Base-by-base conservation (phyloP, 2,888 invertebrate genomes). In the Napeogenes inachia region DNA sequence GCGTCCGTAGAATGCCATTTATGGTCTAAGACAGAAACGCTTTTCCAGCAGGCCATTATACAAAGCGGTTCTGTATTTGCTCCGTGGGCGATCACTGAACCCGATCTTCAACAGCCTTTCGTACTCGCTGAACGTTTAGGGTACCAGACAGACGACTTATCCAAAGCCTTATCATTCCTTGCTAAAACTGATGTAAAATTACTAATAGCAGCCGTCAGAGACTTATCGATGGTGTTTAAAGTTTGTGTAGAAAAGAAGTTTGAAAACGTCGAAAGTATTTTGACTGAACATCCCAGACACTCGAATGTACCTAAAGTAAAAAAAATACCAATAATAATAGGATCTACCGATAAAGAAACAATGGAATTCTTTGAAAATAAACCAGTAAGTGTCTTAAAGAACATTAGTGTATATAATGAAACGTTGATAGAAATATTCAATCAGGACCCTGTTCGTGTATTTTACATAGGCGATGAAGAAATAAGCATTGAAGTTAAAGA, bases 231-330 rank as follows among this genome's bases (percentile, higher is more conserved):
- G 2, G 35, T 10, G 6, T 71, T 63, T 13, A 58, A 66, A 13
- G 69, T 71, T 2, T 70, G 70, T 21, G 57, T 70, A 1, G 70
- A 74, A 53, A 70, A 70, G 42, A 63, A 66, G 38, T 71, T 72
- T 50, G 45, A 71, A 13, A 65, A 61, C 8, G 64, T 73, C 8
- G 73, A 76, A 33, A 62, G 64, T 38, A 60, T 74, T n/a, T 54
- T 87, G 53, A 67, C 73, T 6, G 72, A 73, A 30, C 71, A 75
- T 62, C 80, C 83, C 67, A 62, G 78, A 1, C 73, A 75, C 42
- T 59, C 72, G 33, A 57, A 70, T 12, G 64, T 73, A 1, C 75
- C 80, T 0, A 82, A 80, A 75, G 74, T 68, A 0, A 42, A 10
- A 12, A 42, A 6, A 3, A 42, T 12, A 42, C 42, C 42, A 10